Evolutionary conservation across 2,888 invertebrate species (phyloP).

Genomic region (Lypha dubia): DNA sequence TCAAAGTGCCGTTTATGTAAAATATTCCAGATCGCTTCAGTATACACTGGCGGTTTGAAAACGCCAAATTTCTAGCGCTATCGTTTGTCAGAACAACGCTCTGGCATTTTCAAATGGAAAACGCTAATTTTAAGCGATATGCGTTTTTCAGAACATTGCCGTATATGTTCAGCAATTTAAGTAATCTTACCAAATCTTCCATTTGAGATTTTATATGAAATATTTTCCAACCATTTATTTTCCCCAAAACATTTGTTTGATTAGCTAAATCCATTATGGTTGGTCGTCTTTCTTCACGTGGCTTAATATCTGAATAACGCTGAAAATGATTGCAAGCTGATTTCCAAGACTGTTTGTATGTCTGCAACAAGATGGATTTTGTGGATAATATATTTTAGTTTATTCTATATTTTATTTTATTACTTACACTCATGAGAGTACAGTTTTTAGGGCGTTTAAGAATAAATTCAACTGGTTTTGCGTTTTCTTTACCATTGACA

Average conservation of each 20-base stretch:
- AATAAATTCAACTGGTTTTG: constrained; percentile 82
- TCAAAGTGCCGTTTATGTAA: no score
- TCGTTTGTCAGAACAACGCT: no score
- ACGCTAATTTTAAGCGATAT: no score
- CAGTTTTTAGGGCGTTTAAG: constrained; percentile 82
- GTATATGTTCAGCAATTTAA: neutral
- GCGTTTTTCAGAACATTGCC: no score
- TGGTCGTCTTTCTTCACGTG: constrained; percentile 93
- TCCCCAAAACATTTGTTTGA: constrained; percentile 93
- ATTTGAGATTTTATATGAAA: constrained; percentile 96
- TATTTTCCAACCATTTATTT: constrained; percentile 97
- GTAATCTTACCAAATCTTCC: constrained; percentile 90
- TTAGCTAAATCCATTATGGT: constrained; percentile 94
- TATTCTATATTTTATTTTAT: neutral
- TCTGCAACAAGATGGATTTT: constrained; percentile 80
- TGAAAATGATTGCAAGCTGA: constrained; percentile 90
- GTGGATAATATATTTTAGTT: neutral
- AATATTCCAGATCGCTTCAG: no score
- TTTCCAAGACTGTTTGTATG: constrained; percentile 89
- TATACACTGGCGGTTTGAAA: no score
- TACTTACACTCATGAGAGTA: constrained; percentile 80
- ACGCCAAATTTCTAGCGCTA: no score
- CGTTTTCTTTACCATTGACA: constrained; percentile 79
- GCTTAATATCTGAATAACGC: constrained; percentile 92
- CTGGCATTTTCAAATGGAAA: no score